Base-by-base conservation (phyloP, 2,797 vertebrate genomes). In the Melanotaenia trifasciata region DNA sequence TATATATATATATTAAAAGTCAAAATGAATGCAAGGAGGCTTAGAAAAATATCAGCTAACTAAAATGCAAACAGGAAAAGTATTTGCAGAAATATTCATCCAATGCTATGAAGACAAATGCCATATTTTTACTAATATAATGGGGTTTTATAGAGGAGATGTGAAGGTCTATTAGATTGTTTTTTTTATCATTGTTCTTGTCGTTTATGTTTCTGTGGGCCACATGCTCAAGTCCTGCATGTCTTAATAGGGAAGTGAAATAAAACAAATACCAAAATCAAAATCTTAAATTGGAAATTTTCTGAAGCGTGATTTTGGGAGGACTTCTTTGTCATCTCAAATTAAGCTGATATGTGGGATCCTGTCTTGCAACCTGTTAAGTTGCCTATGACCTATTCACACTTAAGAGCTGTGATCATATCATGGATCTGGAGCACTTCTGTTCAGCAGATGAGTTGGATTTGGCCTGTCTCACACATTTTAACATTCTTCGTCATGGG, bases 401-500 rank as follows among this genome's bases (percentile, higher is more conserved):
- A 79, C 85, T 85, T 82, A 74, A 11, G 67, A 72, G 79, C 71
- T 32, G 78, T 45, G 60, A 63, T 70, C 74, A 77, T 26, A 86
- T 80, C 64, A 33, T 76, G 66, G 30, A 10, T 82, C 74, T 58
- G 70, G 62, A 77, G 74, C 72, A 56, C 81, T 80, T 91, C 85
- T 92, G 87, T 76, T 61, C 80, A 90, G 89, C 93, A 94, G 91
- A 94, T 95, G 93, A 94, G 86, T 89, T 83, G 87, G 89, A 89
- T 93, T 93, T 93, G 88, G 87, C 81, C 75, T 65, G 86, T 90
- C 90, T 90, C 86, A 80, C 90, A 91, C 88, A 65, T 82, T 93
- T 94, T 91, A 94, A 94, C 92, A 94, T 94, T 93, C 91, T 84
- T 94, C 87, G 90, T 94, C 94, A 92, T 88, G 94, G 93, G 61